Base-by-base conservation (phyloP, 2,888 invertebrate genomes). In the Rugalucina vietnamica region DNA sequence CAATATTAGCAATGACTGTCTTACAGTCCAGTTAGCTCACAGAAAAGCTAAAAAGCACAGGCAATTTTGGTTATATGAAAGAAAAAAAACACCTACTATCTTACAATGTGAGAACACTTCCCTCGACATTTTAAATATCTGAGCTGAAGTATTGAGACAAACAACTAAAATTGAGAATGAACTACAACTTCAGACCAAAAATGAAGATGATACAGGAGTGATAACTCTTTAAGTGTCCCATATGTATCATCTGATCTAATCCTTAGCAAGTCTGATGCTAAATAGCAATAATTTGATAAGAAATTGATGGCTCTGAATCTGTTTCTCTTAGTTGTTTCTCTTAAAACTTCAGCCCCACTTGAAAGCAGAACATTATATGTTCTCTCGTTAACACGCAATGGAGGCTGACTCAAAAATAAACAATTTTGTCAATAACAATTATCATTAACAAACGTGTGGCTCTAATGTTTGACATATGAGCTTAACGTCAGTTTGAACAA, bases 291-390 rank as follows among this genome's bases (percentile, higher is more conserved):
- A n/a, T n/a, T n/a, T n/a, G n/a, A n/a, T n/a, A n/a, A n/a, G n/a
- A n/a, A n/a, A n/a, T n/a, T n/a, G n/a, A n/a, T n/a, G n/a, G n/a
- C n/a, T n/a, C n/a, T n/a, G n/a, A n/a, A n/a, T n/a, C n/a, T n/a
- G n/a, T n/a, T n/a, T n/a, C n/a, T n/a, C n/a, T n/a, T n/a, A n/a
- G n/a, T n/a, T n/a, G n/a, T n/a, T n/a, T n/a, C n/a, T n/a, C n/a
- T n/a, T n/a, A n/a, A n/a, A n/a, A n/a, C n/a, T n/a, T n/a, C n/a
- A n/a, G n/a, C n/a, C n/a, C n/a, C 14, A 24, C 65, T 65, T 10
- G 60, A 60, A 65, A 65, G 65, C 65, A 65, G 90, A 87, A 90
- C 90, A 90, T 90, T 89, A 81, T 32, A 90, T 90, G 90, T 89
- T 80, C 90, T 71, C 54, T 39, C 57, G 74, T 71, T 73, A 72